A percentile compares a stretch with the other conserved stretches of the same genome.
Evolutionary conservation across 2,113 vertebrate species (phyloP).

Genomic region (Coptodon rendalli): DNA sequence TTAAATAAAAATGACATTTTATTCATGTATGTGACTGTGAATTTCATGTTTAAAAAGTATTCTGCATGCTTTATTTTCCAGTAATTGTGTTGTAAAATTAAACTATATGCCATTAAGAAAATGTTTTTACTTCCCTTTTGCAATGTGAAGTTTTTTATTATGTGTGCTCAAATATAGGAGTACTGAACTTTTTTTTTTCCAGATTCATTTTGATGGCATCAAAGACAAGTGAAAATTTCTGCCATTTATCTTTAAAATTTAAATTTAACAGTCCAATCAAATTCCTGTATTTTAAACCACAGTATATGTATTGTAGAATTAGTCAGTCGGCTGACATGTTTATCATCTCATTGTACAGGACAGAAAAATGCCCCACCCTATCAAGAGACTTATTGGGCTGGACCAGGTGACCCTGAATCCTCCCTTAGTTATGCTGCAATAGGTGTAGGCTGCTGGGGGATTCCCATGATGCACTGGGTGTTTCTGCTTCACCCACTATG

Average conservation of each 20-base stretch:
- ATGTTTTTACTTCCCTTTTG: neutral
- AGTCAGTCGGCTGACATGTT: neutral
- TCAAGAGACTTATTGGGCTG: neutral
- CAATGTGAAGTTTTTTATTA: neutral
- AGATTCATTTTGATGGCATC: neutral
- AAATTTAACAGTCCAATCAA: neutral
- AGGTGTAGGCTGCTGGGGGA: neutral
- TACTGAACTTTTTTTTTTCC: neutral
- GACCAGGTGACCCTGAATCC: neutral
- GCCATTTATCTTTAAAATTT: neutral
- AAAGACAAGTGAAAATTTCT: fast-evolving
- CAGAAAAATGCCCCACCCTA: neutral
- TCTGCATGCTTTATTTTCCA: neutral
- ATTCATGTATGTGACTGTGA: neutral
- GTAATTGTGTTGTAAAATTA: neutral
- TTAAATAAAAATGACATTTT: neutral
- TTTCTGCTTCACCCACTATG: too few relatives aligned
- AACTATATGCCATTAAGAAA: neutral
- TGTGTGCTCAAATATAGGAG: neutral
- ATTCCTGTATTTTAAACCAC: neutral
- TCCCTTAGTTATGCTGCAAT: neutral
- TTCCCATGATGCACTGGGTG: fast-evolving
- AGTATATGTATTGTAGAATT: neutral
- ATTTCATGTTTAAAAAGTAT: neutral
- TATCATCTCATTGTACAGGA: neutral